These are phyloP conservation scores for Macrosoma leucophasiata DNA, from an alignment of 2,888 invertebrate species.

Conservation along the genomic window DNA sequence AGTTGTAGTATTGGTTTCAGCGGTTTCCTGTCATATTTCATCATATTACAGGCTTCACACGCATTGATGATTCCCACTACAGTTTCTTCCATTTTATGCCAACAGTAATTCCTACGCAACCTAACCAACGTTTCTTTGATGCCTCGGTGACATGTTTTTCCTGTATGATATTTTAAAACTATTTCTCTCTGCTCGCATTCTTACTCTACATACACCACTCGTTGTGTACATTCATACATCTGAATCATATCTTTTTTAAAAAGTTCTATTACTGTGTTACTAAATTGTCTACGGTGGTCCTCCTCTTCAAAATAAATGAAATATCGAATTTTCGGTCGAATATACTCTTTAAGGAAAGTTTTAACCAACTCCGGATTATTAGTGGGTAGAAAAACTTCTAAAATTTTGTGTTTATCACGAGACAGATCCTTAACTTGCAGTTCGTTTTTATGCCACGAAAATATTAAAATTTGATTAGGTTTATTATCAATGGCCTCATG, in stretches of 20 bases:
- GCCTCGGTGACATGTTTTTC: constrained; percentile 15
- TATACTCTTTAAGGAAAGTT: constrained; percentile 18
- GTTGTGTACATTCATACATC: constrained; percentile 27
- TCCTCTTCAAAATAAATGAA: constrained; percentile 25
- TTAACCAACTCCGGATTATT: constrained; percentile 14
- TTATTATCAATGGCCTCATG: constrained; percentile 18
- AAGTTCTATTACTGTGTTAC: constrained; percentile 11
- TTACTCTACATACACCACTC: constrained; percentile 15
- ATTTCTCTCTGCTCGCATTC: constrained; percentile 14
- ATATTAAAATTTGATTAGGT: constrained; percentile 21
- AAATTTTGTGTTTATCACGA: constrained; percentile 9
- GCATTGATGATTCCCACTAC: too few relatives aligned
- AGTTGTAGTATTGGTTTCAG: too few relatives aligned
- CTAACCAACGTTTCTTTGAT: constrained; percentile 16
- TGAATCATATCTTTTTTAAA: constrained; percentile 24
- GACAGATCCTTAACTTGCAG: constrained; percentile 11
- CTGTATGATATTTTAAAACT: constrained; percentile 12
- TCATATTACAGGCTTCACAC: too few relatives aligned
- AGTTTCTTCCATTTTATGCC: too few relatives aligned
- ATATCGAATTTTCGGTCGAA: constrained; percentile 13
- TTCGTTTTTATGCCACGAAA: constrained; percentile 10
- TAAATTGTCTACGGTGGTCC: constrained; percentile 14
- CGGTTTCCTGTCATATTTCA: too few relatives aligned
- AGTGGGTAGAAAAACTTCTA: constrained; percentile 11
- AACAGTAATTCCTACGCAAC: too few relatives aligned